Percentiles rank a stretch among this genome's conserved stretches.
Conservation (phyloP, 2,797 vertebrate species). For the Lacerta viridis region DNA sequence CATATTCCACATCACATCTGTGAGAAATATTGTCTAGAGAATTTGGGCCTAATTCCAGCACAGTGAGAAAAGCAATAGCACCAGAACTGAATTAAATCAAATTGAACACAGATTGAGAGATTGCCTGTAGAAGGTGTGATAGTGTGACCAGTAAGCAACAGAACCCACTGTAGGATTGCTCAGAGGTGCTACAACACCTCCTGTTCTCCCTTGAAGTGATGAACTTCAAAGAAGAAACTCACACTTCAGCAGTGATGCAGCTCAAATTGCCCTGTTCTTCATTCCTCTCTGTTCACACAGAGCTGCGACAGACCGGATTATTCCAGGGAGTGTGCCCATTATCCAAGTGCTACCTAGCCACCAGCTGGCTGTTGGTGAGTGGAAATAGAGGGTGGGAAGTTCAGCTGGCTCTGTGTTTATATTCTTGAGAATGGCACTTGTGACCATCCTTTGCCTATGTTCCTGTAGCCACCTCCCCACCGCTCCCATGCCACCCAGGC, state of each 20-base stretch:
- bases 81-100: too few relatives aligned
- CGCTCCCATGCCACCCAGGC: conserved; percentile 12
- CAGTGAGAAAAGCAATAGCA: too few relatives aligned
- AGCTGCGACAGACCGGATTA: conserved; percentile 43
- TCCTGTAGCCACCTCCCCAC: conserved; percentile 62
- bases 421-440: background rate
- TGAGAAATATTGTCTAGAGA: too few relatives aligned
- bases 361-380: conserved; percentile 15
- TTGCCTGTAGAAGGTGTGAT: too few relatives aligned
- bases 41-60: too few relatives aligned
- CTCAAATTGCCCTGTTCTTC: background rate
- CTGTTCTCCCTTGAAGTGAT: too few relatives aligned
- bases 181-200: too few relatives aligned
- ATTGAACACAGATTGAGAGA: too few relatives aligned
- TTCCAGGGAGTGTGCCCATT: conserved; percentile 32
- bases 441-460: background rate
- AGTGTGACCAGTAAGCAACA: too few relatives aligned
- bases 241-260: background rate
- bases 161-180: too few relatives aligned
- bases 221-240: too few relatives aligned
- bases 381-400: background rate
- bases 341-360: conserved; percentile 23
- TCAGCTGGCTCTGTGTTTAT: background rate
- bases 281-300: conserved; percentile 25
- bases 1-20: too few relatives aligned